Evolutionary conservation across 2,113 vertebrate genomes (phyloP).

Genomic region (Aleadryas rufinucha): DNA sequence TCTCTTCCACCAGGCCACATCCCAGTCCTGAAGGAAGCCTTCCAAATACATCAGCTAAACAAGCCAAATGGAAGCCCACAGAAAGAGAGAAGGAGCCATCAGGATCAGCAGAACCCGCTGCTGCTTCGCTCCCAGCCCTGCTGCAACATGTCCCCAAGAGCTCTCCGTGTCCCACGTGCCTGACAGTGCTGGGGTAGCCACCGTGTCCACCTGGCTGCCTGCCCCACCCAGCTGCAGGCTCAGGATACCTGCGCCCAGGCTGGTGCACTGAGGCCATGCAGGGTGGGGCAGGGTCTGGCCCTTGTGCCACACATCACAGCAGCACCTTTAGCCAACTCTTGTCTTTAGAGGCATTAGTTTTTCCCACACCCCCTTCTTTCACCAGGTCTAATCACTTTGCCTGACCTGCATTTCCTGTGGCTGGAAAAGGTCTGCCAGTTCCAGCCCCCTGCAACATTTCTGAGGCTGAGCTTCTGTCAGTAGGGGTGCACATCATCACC

Average conservation of each 20-base stretch:
- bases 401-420: background rate
- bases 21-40: background rate
- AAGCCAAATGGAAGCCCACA: background rate
- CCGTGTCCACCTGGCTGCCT: background rate
- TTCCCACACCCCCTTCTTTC: background rate
- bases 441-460: background rate
- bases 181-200: background rate
- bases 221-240: background rate
- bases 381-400: background rate
- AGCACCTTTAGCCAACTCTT: background rate
- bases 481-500: background rate
- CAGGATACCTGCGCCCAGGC: background rate
- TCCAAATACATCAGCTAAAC: background rate
- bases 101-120: fast-evolving
- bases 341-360: background rate
- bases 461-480: background rate
- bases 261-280: background rate
- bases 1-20: background rate
- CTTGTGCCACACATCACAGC: background rate
- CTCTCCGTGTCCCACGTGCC: background rate
- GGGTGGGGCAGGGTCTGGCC: background rate
- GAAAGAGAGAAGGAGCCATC: background rate
- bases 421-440: background rate
- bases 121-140: background rate
- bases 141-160: fast-evolving